These are phyloP conservation scores for Brienomyrus longianalis DNA, from an alignment of 2,113 vertebrate species.

Conservation along the genomic window DNA sequence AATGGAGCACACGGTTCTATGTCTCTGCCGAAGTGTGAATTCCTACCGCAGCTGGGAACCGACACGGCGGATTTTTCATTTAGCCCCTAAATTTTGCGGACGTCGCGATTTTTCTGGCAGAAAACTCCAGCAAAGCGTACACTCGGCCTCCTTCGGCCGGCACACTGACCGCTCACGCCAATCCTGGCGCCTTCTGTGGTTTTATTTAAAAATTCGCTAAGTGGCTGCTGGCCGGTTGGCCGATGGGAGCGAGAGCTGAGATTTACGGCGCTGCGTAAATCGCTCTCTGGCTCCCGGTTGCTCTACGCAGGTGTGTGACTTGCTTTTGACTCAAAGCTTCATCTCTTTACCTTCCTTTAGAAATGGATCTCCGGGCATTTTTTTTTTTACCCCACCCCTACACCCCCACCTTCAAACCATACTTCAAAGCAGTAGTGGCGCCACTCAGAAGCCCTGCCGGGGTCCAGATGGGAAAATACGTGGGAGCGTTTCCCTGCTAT, in stretches of 20 bases:
- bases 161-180: neutral
- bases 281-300: slow-evolving; percentile 5
- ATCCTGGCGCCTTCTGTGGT: neutral
- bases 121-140: neutral
- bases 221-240: neutral
- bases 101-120: neutral
- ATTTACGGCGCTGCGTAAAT: neutral
- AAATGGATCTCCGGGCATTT: slow-evolving; percentile 27
- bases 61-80: neutral
- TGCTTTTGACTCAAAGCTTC: neutral
- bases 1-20: slow-evolving; percentile 32
- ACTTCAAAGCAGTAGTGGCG: slow-evolving; percentile 40
- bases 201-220: neutral
- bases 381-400: slow-evolving; percentile 28
- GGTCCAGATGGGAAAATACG: slow-evolving; percentile 43
- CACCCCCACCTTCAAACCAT: slow-evolving; percentile 37
- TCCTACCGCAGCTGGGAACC: slow-evolving; percentile 7
- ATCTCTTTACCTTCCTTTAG: slow-evolving; percentile 35
- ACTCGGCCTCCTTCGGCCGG: neutral
- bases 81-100: neutral
- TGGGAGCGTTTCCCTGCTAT: slow-evolving; percentile 53
- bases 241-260: neutral
- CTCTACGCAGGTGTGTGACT: neutral
- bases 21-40: slow-evolving; percentile 22
- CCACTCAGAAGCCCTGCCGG: slow-evolving; percentile 48